Conservation (phyloP, 1,140 invertebrate species). For the Monochamus saltuarius region DNA sequence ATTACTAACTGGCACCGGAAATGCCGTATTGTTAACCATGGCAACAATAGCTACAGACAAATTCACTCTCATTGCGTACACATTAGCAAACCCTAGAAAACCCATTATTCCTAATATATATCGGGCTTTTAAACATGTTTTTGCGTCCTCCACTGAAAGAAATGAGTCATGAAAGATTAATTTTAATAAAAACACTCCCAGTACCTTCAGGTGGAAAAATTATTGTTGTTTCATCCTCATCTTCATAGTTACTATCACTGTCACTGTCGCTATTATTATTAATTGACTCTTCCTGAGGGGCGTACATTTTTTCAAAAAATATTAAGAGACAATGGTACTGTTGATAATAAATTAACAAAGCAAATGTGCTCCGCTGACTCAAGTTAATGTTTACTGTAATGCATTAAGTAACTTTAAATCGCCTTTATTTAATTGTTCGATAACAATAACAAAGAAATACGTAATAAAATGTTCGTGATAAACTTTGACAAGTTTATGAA, state of each 20-base stretch:
- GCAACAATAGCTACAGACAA: constrained; percentile 91
- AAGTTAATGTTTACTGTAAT: too few relatives aligned
- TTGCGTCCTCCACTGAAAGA: constrained; percentile 60
- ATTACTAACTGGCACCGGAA: constrained; percentile 58
- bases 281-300: constrained; percentile 20
- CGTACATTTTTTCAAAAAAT: constrained; percentile 22
- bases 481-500: too few relatives aligned
- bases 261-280: constrained; percentile 41
- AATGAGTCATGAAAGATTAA: neutral
- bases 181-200: neutral
- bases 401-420: too few relatives aligned
- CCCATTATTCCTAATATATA: constrained; percentile 77
- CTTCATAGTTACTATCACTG: constrained; percentile 41
- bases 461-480: too few relatives aligned
- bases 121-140: constrained; percentile 68
- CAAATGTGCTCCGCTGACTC: too few relatives aligned
- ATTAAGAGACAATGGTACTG: neutral
- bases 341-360: neutral
- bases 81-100: constrained; percentile 77
- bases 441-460: too few relatives aligned
- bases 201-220: constrained; percentile 50
- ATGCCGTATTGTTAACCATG: constrained; percentile 81
- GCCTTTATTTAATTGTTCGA: too few relatives aligned
- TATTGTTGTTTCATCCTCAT: constrained; percentile 49
- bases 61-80: constrained; percentile 91